Conservation (phyloP, 2,113 vertebrate species). For the Galeopterus variegatus region DNA sequence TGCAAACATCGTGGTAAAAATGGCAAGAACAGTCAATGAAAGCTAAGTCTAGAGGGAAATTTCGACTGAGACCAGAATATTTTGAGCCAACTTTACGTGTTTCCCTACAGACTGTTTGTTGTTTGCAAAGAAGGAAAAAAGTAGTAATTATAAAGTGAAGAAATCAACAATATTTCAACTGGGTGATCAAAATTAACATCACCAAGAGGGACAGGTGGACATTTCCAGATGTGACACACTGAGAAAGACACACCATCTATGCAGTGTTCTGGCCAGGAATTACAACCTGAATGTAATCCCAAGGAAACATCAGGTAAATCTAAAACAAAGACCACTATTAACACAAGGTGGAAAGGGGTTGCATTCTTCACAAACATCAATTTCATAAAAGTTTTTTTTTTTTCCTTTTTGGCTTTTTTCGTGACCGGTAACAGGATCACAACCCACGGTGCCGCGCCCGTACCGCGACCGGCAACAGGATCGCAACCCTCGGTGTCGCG, state of each 20-base stretch:
- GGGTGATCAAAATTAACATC: neutral
- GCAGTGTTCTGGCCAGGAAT: neutral
- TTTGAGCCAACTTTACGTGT: neutral
- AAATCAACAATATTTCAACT: neutral
- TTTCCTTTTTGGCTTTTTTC: too few relatives aligned
- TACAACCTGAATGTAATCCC: neutral
- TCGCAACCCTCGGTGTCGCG: too few relatives aligned
- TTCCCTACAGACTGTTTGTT: neutral
- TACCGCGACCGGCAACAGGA: too few relatives aligned
- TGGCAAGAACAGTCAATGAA: neutral
- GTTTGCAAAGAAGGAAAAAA: neutral
- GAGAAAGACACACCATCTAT: neutral
- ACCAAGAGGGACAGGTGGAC: neutral
- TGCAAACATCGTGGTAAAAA: neutral
- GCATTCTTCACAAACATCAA: neutral
- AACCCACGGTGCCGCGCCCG: too few relatives aligned
- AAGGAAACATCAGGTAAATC: neutral
- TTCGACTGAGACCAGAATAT: neutral
- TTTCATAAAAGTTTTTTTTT: neutral
- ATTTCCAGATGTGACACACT: neutral
- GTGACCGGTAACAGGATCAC: too few relatives aligned
- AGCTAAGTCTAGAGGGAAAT: slow-evolving; percentile 30
- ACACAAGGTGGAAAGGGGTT: neutral
- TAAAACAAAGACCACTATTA: neutral
- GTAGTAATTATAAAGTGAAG: neutral